A percentile compares a stretch with the other conserved stretches of the same genome.
These are phyloP conservation scores for Chamaea fasciata DNA, from an alignment of 2,113 vertebrate genomes.

Conservation along the genomic window DNA sequence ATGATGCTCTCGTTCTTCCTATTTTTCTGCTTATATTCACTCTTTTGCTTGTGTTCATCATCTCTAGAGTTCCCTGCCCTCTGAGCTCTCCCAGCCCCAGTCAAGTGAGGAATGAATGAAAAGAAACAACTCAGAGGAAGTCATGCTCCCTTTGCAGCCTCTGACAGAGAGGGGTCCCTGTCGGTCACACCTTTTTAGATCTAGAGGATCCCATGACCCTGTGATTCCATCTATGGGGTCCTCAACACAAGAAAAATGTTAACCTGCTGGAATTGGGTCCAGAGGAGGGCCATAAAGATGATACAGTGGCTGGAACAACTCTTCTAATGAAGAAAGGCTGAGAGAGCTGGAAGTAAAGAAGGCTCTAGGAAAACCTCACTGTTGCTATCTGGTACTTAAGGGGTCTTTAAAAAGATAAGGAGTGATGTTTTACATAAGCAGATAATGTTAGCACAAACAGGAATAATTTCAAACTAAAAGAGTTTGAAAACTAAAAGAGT, in stretches of 20 bases:
- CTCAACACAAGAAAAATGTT: neutral
- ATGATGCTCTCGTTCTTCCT: rapidly evolving
- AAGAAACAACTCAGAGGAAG: neutral
- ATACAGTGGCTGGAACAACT: neutral
- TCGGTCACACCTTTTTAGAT: rapidly evolving
- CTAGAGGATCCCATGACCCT: neutral
- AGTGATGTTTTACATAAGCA: neutral
- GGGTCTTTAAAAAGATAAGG: neutral
- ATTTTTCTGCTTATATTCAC: neutral
- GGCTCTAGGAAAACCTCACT: neutral
- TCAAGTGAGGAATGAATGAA: neutral
- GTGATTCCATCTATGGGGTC: neutral
- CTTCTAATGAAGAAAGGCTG: neutral
- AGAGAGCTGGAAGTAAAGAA: neutral
- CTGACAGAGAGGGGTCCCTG: neutral
- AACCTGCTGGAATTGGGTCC: neutral
- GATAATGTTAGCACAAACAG: neutral
- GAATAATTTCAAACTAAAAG: neutral
- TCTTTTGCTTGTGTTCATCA: neutral
- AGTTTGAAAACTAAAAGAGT: too few relatives aligned
- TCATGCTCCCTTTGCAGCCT: neutral
- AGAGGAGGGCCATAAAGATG: neutral
- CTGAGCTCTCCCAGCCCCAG: neutral
- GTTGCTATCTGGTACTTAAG: neutral
- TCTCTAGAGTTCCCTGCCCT: neutral